These are phyloP conservation scores for Dasyprocta punctata DNA, from an alignment of 2,113 vertebrate genomes.

Conservation along the genomic window DNA sequence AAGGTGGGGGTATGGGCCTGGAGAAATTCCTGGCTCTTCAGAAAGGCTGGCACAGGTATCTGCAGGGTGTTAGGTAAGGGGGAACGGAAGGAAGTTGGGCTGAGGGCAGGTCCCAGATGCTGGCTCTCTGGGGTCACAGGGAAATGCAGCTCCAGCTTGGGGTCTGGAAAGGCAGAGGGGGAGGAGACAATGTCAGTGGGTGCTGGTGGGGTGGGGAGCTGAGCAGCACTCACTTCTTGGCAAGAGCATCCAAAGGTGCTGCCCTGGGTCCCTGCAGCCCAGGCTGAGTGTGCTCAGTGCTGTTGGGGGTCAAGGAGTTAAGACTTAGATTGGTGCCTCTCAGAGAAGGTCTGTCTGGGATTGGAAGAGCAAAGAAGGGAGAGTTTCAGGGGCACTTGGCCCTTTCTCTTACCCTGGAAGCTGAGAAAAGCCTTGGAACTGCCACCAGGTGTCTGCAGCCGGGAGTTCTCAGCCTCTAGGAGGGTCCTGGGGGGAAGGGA, in stretches of 20 bases:
- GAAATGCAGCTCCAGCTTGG: conserved; percentile 72
- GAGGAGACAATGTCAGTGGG: conserved; percentile 15
- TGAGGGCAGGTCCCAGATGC: conserved; percentile 67
- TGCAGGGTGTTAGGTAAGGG: conserved; percentile 55
- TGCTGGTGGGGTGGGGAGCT: not conserved
- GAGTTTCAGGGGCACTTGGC: not conserved
- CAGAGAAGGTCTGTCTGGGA: not conserved
- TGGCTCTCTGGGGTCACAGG: conserved; percentile 70
- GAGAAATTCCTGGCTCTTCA: conserved; percentile 76
- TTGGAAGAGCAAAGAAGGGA: not conserved
- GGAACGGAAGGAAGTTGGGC: conserved; percentile 62
- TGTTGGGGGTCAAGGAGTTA: not conserved
- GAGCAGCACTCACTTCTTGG: not conserved
- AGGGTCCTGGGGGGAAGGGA: conserved; percentile 81
- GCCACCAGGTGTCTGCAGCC: conserved; percentile 75
- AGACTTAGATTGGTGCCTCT: not conserved
- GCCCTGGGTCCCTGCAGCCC: not conserved
- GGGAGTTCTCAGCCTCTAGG: conserved; percentile 86
- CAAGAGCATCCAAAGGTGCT: not conserved
- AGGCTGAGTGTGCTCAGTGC: not conserved
- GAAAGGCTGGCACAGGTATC: conserved; percentile 64
- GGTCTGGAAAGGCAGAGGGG: conserved; percentile 73
- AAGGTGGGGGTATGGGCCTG: conserved; percentile 68
- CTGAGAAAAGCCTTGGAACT: conserved; percentile 66
- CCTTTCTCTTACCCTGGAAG: conserved; percentile 81